Evolutionary conservation across 2,888 invertebrate genomes (phyloP).

Genomic region (Eupsilia transversa): DNA sequence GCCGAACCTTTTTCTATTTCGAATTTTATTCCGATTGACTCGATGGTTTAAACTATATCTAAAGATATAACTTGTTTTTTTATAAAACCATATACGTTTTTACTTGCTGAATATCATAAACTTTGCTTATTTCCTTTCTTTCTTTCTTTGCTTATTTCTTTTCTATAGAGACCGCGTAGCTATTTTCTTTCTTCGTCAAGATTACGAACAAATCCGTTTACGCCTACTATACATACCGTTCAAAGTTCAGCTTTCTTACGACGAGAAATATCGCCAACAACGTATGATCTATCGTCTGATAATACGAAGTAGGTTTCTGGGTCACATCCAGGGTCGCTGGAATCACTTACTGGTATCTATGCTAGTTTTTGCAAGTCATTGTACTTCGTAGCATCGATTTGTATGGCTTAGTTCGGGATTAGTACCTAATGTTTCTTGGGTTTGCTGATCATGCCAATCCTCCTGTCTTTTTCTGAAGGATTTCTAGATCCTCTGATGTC

Average conservation of each 20-base stretch:
- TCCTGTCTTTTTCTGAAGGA: not conserved
- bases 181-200: conserved; percentile 28
- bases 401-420: conserved; percentile 9
- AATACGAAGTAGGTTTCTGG: conserved; percentile 65
- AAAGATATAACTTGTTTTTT: not conserved
- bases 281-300: conserved; percentile 56
- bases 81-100: not conserved
- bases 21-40: not conserved
- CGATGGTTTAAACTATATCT: not conserved
- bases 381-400: conserved; percentile 43
- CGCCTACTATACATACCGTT: conserved; percentile 26
- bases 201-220: conserved; percentile 27
- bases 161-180: conserved; percentile 2
- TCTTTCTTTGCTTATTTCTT: not conserved
- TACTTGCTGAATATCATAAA: not conserved
- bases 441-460: conserved; percentile 6
- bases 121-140: not conserved
- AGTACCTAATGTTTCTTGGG: not conserved
- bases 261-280: conserved; percentile 33
- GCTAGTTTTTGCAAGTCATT: conserved; percentile 63
- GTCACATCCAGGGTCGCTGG: conserved; percentile 50
- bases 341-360: conserved; percentile 62
- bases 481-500: not conserved
- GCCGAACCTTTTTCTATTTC: not conserved
- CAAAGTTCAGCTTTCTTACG: conserved; percentile 37